Percentiles rank a stretch among this genome's conserved stretches.
Conservation (phyloP, 2,113 vertebrate genomes). For the Rhipidura dahli region DNA sequence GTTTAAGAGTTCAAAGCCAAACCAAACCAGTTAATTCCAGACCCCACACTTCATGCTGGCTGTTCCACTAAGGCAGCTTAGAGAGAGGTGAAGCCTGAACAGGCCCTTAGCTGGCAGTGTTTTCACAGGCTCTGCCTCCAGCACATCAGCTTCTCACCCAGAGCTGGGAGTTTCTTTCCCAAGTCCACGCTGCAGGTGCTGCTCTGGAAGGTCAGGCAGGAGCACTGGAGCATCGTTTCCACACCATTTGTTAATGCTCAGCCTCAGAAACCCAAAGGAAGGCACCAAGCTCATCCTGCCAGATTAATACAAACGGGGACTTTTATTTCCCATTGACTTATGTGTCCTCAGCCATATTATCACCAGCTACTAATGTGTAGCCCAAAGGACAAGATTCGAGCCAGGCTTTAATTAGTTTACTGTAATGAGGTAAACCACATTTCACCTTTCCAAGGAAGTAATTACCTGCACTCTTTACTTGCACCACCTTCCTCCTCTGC, state of each 20-base stretch:
- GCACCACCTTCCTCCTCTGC: not conserved
- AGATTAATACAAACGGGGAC: not conserved
- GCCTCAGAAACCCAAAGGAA: not conserved
- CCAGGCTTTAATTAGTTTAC: slow-evolving; percentile 44
- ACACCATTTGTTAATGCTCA: not conserved
- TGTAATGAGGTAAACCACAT: slow-evolving; percentile 21
- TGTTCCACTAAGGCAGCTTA: not conserved
- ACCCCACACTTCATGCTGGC: not conserved
- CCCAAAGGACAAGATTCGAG: slow-evolving; percentile 18
- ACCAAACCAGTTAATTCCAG: not conserved
- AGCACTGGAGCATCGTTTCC: not conserved
- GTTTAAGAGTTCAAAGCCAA: not conserved
- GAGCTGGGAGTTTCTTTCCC: not conserved
- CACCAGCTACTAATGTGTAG: not conserved
- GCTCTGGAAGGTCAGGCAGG: not conserved
- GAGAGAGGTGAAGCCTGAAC: not conserved
- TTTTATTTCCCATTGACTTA: not conserved
- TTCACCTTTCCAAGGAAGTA: slow-evolving; percentile 37
- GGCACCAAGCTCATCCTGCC: not conserved
- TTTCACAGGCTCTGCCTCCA: not conserved
- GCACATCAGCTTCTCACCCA: not conserved
- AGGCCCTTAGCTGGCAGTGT: not conserved
- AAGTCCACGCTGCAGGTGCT: not conserved
- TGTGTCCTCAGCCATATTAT: not conserved
- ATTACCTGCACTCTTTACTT: not conserved